Conservation (phyloP, 2,888 invertebrate species). For the Pristionchus exspectatus region DNA sequence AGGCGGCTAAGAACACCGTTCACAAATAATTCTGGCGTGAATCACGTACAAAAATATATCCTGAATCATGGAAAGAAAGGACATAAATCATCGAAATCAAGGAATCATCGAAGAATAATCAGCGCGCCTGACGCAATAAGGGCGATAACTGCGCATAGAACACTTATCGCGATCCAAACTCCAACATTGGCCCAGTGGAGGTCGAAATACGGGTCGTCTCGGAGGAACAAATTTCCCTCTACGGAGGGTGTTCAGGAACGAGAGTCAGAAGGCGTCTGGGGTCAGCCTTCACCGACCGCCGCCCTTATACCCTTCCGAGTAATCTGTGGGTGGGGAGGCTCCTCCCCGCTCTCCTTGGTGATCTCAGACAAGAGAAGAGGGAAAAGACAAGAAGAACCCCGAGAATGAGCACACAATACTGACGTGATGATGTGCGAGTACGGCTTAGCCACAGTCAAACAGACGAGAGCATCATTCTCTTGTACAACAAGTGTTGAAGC, state of each 20-base stretch:
- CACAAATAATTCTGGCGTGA: background rate
- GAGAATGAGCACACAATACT: conserved; percentile 39
- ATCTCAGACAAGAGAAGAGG: conserved; percentile 28
- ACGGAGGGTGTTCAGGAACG: too few relatives aligned
- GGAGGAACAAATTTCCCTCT: too few relatives aligned
- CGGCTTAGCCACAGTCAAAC: background rate
- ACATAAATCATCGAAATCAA: background rate
- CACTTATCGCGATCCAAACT: background rate
- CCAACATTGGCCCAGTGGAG: background rate
- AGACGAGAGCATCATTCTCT: background rate
- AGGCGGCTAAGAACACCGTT: background rate
- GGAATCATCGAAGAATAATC: background rate
- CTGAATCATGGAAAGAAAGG: background rate
- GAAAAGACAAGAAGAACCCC: background rate
- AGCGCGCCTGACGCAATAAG: background rate
- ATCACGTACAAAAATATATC: background rate
- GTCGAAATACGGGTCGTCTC: too few relatives aligned
- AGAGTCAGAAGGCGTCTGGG: background rate
- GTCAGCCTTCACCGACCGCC: background rate
- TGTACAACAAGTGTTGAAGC: background rate
- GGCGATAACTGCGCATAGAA: background rate
- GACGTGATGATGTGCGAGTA: conserved; percentile 2
- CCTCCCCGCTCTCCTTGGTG: background rate
- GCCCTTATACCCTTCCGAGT: conserved; percentile 8
- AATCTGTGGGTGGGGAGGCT: background rate